These are phyloP conservation scores for Mormoops blainvillei DNA, from an alignment of 2,113 vertebrate genomes.

Conservation along the genomic window DNA sequence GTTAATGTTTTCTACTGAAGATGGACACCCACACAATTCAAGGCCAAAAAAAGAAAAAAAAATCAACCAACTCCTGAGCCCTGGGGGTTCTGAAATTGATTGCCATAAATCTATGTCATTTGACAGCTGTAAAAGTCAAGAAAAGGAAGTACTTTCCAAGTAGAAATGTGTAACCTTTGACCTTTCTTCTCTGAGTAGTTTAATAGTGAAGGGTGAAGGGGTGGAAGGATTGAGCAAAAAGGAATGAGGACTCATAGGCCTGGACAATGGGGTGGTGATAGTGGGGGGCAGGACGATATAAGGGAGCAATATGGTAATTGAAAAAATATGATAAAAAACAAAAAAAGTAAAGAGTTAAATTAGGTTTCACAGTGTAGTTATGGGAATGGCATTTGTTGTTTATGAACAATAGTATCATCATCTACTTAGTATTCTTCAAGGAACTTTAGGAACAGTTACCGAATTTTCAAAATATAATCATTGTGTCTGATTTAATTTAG, in stretches of 20 bases:
- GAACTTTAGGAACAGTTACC: not conserved
- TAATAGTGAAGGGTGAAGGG: not conserved
- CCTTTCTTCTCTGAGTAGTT: not conserved
- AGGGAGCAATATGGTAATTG: no score
- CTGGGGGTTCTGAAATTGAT: not conserved
- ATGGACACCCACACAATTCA: not conserved
- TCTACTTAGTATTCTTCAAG: not conserved
- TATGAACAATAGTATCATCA: accelerated
- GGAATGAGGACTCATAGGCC: no score
- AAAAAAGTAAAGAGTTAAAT: not conserved
- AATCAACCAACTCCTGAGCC: not conserved
- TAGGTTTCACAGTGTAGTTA: not conserved
- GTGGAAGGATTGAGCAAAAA: no score
- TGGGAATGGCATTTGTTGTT: accelerated
- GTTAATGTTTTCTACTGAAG: not conserved
- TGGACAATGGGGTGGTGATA: no score
- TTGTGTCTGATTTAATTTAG: not conserved
- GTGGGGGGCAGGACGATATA: no score
- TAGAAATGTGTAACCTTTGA: not conserved
- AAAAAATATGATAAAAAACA: no score
- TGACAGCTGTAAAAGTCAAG: not conserved
- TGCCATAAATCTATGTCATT: not conserved
- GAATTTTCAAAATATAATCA: not conserved
- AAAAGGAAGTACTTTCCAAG: not conserved
- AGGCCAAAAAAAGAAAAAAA: not conserved